A percentile compares a stretch with the other conserved stretches of the same genome.
These are phyloP conservation scores for Sepioteuthis lessoniana DNA, from an alignment of 2,888 invertebrate genomes.

Conservation along the genomic window DNA sequence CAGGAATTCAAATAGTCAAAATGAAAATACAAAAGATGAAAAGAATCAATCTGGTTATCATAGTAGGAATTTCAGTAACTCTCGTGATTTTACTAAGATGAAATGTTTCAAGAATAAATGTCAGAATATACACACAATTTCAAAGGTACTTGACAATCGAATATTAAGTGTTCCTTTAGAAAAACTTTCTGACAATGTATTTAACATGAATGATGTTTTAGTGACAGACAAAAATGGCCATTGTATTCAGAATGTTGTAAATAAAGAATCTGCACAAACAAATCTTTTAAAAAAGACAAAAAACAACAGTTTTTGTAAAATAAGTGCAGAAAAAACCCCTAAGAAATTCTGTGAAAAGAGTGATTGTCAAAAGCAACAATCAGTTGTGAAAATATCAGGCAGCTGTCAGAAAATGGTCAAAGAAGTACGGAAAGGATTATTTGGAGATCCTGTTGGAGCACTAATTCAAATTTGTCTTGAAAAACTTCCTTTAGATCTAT, in stretches of 20 bases:
- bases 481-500: neutral
- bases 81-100: neutral
- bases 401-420: neutral
- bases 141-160: constrained; percentile 15
- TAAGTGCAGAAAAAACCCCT: neutral
- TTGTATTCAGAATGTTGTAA: neutral
- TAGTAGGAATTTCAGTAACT: neutral
- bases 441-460: neutral
- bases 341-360: neutral
- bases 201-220: neutral
- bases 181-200: neutral
- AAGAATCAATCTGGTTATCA: neutral
- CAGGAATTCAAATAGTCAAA: neutral
- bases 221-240: neutral
- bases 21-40: neutral
- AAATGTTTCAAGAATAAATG: neutral
- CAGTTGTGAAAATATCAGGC: neutral
- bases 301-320: neutral
- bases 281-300: neutral
- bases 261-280: neutral
- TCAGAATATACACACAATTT: neutral
- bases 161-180: neutral
- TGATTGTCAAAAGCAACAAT: neutral
- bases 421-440: neutral
- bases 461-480: neutral